Conservation (phyloP, 2,888 invertebrate species). For the Ceriagrion tenellum region DNA sequence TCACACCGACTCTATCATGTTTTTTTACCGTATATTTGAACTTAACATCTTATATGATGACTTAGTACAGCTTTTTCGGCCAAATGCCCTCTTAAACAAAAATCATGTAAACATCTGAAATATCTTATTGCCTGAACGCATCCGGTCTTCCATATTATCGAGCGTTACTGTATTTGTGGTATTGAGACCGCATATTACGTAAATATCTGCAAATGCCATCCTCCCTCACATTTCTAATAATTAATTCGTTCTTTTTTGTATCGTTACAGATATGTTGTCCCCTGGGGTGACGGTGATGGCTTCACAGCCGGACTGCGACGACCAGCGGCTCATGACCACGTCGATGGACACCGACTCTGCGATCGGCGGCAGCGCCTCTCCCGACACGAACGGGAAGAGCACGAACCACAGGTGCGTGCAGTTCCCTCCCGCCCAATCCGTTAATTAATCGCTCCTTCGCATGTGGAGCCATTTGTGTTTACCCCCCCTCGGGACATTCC, state of each 20-base stretch:
- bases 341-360: constrained; percentile 78
- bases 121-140: too few relatives aligned
- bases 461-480: constrained; percentile 20
- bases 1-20: too few relatives aligned
- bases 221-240: too few relatives aligned
- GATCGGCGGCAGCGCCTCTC: constrained; percentile 78
- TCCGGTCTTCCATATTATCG: too few relatives aligned
- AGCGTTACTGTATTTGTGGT: too few relatives aligned
- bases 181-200: too few relatives aligned
- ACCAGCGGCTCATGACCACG: constrained; percentile 74
- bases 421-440: neutral
- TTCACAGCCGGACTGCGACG: constrained; percentile 68
- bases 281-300: constrained; percentile 68
- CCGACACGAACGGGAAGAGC: constrained; percentile 75
- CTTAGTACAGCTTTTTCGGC: too few relatives aligned
- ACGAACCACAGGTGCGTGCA: constrained; percentile 67
- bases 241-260: neutral
- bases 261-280: constrained; percentile 74
- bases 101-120: too few relatives aligned
- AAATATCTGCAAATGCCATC: too few relatives aligned
- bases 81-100: too few relatives aligned
- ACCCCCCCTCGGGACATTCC: neutral
- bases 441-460: neutral
- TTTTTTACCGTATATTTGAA: too few relatives aligned
- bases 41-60: too few relatives aligned